These are phyloP conservation scores for Drosophila kanapiae DNA, from an alignment of 1,140 invertebrate species.

Conservation along the genomic window DNA sequence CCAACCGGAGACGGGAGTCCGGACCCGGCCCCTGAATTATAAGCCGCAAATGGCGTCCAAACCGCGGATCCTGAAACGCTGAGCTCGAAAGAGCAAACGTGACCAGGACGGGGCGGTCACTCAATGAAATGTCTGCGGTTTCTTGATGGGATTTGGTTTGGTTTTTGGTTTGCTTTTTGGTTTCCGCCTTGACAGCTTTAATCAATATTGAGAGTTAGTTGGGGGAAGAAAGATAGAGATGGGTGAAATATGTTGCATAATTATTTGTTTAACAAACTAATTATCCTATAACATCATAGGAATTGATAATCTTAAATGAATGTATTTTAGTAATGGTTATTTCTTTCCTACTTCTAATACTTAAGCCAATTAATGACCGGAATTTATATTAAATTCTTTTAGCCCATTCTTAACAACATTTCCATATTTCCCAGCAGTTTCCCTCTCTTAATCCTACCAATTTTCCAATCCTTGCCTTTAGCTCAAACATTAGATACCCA, in stretches of 20 bases:
- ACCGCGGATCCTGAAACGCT: conserved; percentile 27
- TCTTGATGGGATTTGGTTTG: conserved; percentile 17
- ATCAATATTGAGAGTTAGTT: neutral
- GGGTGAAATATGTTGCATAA: neutral
- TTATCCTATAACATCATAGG: neutral
- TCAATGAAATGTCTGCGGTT: conserved; percentile 61
- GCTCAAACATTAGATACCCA: neutral
- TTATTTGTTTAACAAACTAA: neutral
- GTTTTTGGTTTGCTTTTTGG: conserved; percentile 5
- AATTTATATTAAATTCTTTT: too few species aligned
- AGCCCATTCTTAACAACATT: neutral
- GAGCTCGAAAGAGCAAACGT: conserved; percentile 34
- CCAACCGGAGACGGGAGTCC: neutral
- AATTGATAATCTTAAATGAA: too few species aligned
- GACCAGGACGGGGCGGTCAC: conserved; percentile 29
- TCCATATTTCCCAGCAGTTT: neutral
- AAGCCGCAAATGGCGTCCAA: conserved; percentile 42
- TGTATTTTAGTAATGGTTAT: neutral
- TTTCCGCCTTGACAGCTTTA: neutral
- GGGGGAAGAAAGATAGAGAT: too few species aligned
- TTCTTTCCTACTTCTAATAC: too few species aligned
- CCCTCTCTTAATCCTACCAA: neutral
- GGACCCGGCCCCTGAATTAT: conserved; percentile 27
- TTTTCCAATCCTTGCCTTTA: conserved; percentile 4
- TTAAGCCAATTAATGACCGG: too few species aligned